Base-by-base conservation (phyloP, 2,113 vertebrate genomes). In the Thunnus thynnus region DNA sequence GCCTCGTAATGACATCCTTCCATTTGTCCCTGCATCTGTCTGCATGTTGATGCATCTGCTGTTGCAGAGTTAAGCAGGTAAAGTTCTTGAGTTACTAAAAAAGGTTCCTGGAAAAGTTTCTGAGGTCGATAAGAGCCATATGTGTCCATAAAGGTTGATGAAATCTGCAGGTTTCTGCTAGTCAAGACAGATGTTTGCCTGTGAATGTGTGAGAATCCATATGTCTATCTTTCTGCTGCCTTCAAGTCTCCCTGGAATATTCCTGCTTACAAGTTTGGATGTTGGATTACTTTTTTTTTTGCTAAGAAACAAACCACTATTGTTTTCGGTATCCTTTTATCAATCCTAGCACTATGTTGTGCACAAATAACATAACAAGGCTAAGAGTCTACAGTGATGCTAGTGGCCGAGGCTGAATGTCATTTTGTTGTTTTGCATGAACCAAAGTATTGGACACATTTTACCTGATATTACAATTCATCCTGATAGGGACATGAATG, bases 41-140 rank as follows among this genome's bases (percentile, higher is more conserved):
- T 66, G 81, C 77, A 68, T 14, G 51, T 84, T 63, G 41, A 73
- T 78, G 74, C 83, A 87, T 87, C 79, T 82, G 83, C 68, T 89
- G 78, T 55, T 84, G 17, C 20, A 22, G 67, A 73, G 63, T 76
- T 71, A 67, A 72, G 75, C 78, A 76, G 64, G 82, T 82, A 41
- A 68, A 72, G 52, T 67, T 72, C 25, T 50, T 27, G 7, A 70
- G 55, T 13, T 12, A 51, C 17, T 61, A 47, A 57, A 72, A 68
- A 74, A 61, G 9, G n/a, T 47, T 80, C 20, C 55, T 58, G 61
- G 41, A 74, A 63, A 88, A 1, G 27, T 50, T 60, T 63, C 57
- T 20, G 36, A 50, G 50, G 22, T 73, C 16, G 44, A 50, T 71
- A 60, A 78, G 57, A 79, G 36, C 32, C 82, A 79, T 58, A 75